A percentile compares a stretch with the other conserved stretches of the same genome.
phyloP scores from a whole-genome alignment of 2,888 invertebrate genomes.

The Tiliacea aurago region DNA sequence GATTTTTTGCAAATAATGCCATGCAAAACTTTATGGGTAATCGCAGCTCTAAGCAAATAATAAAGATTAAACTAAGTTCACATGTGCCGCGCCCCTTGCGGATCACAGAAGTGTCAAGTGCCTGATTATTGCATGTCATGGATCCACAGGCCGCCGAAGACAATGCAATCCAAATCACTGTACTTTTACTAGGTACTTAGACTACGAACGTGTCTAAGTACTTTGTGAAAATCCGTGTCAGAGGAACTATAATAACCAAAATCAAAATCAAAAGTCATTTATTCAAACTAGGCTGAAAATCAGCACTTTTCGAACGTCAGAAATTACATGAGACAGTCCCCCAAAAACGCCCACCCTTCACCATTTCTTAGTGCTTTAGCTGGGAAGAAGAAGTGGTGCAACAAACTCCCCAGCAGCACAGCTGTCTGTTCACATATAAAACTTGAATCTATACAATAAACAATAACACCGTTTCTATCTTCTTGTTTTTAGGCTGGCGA shows the following conservation, averaged over 20 bases:
- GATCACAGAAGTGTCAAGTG: constrained; percentile 22
- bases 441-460: too few species aligned
- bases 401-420: too few species aligned
- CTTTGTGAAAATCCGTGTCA: background rate
- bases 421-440: too few species aligned
- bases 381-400: too few species aligned
- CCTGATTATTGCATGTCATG: constrained; percentile 14
- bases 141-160: constrained; percentile 30
- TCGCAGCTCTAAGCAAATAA: constrained; percentile 32
- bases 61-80: constrained; percentile 22
- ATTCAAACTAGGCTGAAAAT: too few species aligned
- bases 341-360: too few species aligned
- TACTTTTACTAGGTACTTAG: background rate
- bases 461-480: too few species aligned
- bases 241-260: background rate
- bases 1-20: background rate
- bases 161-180: constrained; percentile 1
- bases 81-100: constrained; percentile 36
- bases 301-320: too few species aligned
- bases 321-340: too few species aligned
- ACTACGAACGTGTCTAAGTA: background rate
- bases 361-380: too few species aligned
- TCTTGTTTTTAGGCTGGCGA: background rate
- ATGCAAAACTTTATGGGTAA: background rate
- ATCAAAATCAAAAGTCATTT: too few species aligned